Percentiles rank a stretch among this genome's conserved stretches.
Evolutionary conservation across 2,888 invertebrate species (phyloP).

Genomic region (Rhopalosiphum nymphaeae): DNA sequence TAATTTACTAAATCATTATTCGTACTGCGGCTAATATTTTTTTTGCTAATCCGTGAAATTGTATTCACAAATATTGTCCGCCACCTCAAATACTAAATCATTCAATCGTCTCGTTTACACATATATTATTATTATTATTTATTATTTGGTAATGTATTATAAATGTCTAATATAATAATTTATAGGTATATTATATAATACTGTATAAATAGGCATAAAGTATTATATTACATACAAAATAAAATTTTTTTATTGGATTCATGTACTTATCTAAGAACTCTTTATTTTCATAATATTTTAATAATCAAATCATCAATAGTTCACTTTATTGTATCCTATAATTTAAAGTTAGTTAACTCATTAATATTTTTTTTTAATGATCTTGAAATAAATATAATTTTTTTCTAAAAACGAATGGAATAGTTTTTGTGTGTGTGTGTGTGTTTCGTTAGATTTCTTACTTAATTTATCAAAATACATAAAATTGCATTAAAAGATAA

Average conservation of each 20-base stretch:
- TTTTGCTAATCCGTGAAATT: background rate
- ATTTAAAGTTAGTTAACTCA: background rate
- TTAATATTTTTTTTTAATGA: background rate
- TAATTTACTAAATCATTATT: background rate
- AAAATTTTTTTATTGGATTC: background rate
- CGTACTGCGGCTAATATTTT: background rate
- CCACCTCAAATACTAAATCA: background rate
- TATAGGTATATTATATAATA: too few relatives aligned
- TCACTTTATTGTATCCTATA: background rate
- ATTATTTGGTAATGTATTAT: background rate
- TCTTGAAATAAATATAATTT: background rate
- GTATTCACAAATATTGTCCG: background rate
- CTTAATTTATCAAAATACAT: too few relatives aligned
- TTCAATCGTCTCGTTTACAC: background rate
- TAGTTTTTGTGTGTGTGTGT: background rate
- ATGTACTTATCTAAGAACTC: background rate
- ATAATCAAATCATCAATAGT: background rate
- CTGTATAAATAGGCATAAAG: background rate
- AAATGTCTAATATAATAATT: background rate
- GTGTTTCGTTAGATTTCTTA: background rate
- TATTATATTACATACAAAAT: background rate
- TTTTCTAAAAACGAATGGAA: background rate
- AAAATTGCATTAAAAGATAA: background rate
- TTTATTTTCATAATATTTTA: background rate
- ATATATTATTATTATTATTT: background rate